Percentiles rank a stretch among this genome's conserved stretches.
These are phyloP conservation scores for Lathronympha strigana DNA, from an alignment of 2,888 invertebrate species.

Conservation along the genomic window DNA sequence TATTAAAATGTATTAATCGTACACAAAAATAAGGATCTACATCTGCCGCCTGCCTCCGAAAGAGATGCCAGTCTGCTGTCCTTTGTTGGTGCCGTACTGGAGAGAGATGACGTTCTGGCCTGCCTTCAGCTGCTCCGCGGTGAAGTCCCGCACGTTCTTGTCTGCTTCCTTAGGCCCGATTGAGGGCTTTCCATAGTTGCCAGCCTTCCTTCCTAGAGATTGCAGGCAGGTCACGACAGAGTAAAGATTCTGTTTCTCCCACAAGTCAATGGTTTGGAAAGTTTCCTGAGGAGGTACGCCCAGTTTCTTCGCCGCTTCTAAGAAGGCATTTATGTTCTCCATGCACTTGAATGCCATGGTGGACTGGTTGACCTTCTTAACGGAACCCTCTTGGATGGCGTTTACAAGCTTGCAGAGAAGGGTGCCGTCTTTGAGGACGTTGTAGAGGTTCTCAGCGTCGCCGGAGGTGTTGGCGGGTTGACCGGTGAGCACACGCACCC, in stretches of 20 bases:
- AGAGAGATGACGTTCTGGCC: slow-evolving; percentile 96
- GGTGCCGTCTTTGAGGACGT: slow-evolving; percentile 94
- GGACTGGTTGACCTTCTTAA: slow-evolving; percentile 96
- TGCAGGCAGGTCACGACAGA: slow-evolving; percentile 98
- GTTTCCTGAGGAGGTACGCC: slow-evolving; percentile 97
- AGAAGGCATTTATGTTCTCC: slow-evolving; percentile 98
- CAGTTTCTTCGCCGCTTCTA: slow-evolving; percentile 91
- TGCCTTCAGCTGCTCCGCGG: slow-evolving; percentile 96
- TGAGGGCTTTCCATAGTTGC: slow-evolving; percentile 92
- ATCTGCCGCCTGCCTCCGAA: slow-evolving; percentile 98
- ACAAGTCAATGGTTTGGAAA: slow-evolving; percentile 99
- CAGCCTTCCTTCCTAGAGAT: slow-evolving; percentile 96
- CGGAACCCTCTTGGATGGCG: slow-evolving; percentile 91
- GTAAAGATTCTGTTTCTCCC: slow-evolving; percentile 98
- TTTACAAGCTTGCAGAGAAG: slow-evolving; percentile 96
- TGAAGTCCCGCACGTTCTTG: slow-evolving; percentile 96
- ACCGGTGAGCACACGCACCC: slow-evolving; percentile 94
- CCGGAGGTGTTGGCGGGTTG: slow-evolving; percentile 93
- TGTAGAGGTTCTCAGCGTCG: slow-evolving; percentile 95
- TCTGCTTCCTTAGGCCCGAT: slow-evolving; percentile 98
- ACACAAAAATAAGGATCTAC: slow-evolving; percentile 78
- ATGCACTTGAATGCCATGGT: slow-evolving; percentile 98
- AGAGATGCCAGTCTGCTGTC: slow-evolving; percentile 97
- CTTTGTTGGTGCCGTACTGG: slow-evolving; percentile 99
- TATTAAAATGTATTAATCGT: slow-evolving; percentile 51